Evolutionary conservation across 2,888 invertebrate species (phyloP), one percentile per base, ranked within the genome.

Genomic region (Helleia helle): DNA sequence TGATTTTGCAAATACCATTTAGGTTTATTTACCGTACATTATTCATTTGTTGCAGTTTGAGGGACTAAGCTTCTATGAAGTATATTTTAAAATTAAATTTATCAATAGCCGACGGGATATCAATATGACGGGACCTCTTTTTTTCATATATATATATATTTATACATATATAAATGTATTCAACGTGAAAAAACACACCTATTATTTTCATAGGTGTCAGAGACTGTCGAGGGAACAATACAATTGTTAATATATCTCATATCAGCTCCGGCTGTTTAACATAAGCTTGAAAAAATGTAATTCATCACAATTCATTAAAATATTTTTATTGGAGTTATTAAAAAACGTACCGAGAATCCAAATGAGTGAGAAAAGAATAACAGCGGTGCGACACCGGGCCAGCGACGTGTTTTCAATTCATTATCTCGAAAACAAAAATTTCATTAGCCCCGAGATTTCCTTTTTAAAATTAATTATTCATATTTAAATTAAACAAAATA

Each of bases 401-500:
- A 61, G 54, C 62, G 58, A 65, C 69, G 74, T 83, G 84, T 84
- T 84, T 84, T 83, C 81, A 83, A 84, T 84, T 84, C 81, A 84
- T 84, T 84, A 84, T 81, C 81, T 79, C 76, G 62, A 83, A 84
- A 83, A 84, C 83, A 84, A 80, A 81, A 81, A 81, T 76, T 81
- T 81, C 81, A 83, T 83, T 83, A 83, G 75, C 61, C 74, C 73
- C 62, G 73, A 77, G 81, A 79, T 80, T 81, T 79, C 80, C 74
- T 77, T 80, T 81, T 80, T 76, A 74, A 76, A 80, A 77, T 81
- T 79, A 84, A 83, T 83, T 83, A 84, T 83, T 81, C 81, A 83
- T 81, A 81, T 83, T 83, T 83, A 81, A 84, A 83, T 83, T 84
- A 81, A 81, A 83, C 81, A 83, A 76, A 83, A 83, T 81, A 84